Evolutionary conservation across 1,140 invertebrate genomes (phyloP).

Genomic region (Diabrotica undecimpunctata): DNA sequence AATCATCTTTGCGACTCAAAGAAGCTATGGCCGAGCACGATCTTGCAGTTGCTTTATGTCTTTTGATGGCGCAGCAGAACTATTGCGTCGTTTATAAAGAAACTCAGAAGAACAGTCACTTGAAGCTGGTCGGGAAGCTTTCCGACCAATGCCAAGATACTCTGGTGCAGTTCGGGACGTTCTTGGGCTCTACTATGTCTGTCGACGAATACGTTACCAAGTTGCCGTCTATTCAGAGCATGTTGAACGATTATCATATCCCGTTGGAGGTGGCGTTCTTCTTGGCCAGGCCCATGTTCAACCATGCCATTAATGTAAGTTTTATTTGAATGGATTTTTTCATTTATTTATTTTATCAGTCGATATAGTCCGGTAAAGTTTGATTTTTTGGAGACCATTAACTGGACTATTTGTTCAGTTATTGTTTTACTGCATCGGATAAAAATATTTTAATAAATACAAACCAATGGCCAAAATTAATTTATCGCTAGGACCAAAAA

Average conservation of each 20-base stretch:
- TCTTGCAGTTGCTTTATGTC: slow-evolving; percentile 86
- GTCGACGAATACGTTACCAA: slow-evolving; percentile 91
- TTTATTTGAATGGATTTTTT: neutral
- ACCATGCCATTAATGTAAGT: slow-evolving; percentile 82
- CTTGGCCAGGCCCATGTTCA: slow-evolving; percentile 86
- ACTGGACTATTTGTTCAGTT: no score
- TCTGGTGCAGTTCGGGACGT: slow-evolving; percentile 95
- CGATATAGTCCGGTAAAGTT: no score
- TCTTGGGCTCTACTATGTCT: slow-evolving; percentile 87
- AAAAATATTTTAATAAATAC: no score
- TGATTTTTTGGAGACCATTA: no score
- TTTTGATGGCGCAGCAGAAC: slow-evolving; percentile 95
- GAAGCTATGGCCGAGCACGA: slow-evolving; percentile 87
- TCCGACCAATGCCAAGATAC: slow-evolving; percentile 96
- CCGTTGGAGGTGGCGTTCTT: slow-evolving; percentile 96
- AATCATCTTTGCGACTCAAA: slow-evolving; percentile 92
- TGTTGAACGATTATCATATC: slow-evolving; percentile 91
- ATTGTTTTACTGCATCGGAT: no score
- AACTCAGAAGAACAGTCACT: slow-evolving; percentile 76
- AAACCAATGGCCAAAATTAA: no score
- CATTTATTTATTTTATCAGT: no score
- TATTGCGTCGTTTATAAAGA: slow-evolving; percentile 89
- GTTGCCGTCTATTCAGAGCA: slow-evolving; percentile 82
- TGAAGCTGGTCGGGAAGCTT: slow-evolving; percentile 84
- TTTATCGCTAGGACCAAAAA: no score